Base-by-base conservation (phyloP, 1,140 invertebrate species). In the Platorchestia sp. region DNA sequence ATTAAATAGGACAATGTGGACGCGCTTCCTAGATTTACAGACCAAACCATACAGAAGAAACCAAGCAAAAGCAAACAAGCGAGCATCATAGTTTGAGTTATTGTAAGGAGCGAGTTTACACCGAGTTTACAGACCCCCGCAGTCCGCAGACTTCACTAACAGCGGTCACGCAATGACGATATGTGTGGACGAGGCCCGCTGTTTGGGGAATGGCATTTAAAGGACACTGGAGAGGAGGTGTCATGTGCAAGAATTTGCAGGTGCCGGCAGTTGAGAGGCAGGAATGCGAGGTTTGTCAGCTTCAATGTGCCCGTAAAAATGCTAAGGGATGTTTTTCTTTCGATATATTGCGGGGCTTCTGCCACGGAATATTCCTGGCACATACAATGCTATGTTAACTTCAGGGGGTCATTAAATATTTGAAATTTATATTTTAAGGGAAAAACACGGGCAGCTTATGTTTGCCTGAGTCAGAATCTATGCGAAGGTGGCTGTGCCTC, bases 201-300 rank as follows among this genome's bases (percentile, higher is more conserved):
- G 59, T 75, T 75, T 75, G 59, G 27, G 27, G 59, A 75, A 27
- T 10, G 87, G 87, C 87, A 42, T 90, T 90, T 90, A 90, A 90
- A 45, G 87, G 41, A 90, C 44, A 90, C 87, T 44, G 87, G 87
- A 90, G 87, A 90, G 87, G 87, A 7, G 87, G 87, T 90, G 87
- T 90, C 87, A 43, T 90, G 87, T 90, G 87, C 41, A 90, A 45
- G 87, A 42, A 90, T 90, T 90, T 44, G 41, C 41, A 45, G 41
- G 87, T 44, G 41, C 41, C 41, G 87, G 41, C 87, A 42, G 87
- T 44, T 90, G 87, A 90, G 41, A 45, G 87, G 87, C 87, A 90
- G 87, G 87, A 90, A 90, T 90, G 87, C 27, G 59, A 1, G 59
- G 10, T 27, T 27, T 36, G 10, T 1, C 1, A 75, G 59, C 59